Evolutionary conservation across 2,113 vertebrate species (phyloP), one percentile per base, ranked within the genome.

Genomic region (Promerops cafer): DNA sequence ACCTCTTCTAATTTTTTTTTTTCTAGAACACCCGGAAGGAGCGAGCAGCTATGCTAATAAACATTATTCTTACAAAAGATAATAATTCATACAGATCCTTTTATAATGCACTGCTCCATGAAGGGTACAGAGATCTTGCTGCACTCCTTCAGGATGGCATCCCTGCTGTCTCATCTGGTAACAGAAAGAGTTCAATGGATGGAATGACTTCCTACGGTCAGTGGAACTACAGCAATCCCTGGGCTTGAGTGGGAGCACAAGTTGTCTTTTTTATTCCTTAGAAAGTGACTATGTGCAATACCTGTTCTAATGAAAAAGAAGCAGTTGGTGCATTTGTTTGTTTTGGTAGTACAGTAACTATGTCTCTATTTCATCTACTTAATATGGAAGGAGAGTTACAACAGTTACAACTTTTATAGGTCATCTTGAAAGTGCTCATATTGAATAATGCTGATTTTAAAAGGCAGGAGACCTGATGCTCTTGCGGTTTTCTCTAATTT

Each of bases 51-150:
- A 96, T 97, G 42, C 95, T 99, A 78, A 93, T 99, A 82, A 98
- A 98, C 78, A 90, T 98, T 60, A 97, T 99, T 89, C 98, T 99
- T 88, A 94, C 76, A 56, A 99, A 99, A 96, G 98, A 99, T 97
- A 99, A 99, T 96, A 89, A 94, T 57, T 97, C 98, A 17, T 99
- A 99, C 60, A 97, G 99, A 96, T 99, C 99, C 16, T 99, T 99
- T 97, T 99, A 99, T 97, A 99, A 99, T 49, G 99, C 99, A 39
- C 94, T 99, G 6, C 95, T 99, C 54, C 98, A 98, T 3, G 99
- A 99, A 97, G 97, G 98, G 4, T 99, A 99, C 80, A 96, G 98
- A 79, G 99, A 99, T 96, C 98, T 99, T 92, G 99, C 99, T 69
- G 97, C 80, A 0, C 97, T 99, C 94, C 98, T 99, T 30, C 98